Conservation (phyloP, 2,797 vertebrate genomes). For the Toxotes lorentzi region DNA sequence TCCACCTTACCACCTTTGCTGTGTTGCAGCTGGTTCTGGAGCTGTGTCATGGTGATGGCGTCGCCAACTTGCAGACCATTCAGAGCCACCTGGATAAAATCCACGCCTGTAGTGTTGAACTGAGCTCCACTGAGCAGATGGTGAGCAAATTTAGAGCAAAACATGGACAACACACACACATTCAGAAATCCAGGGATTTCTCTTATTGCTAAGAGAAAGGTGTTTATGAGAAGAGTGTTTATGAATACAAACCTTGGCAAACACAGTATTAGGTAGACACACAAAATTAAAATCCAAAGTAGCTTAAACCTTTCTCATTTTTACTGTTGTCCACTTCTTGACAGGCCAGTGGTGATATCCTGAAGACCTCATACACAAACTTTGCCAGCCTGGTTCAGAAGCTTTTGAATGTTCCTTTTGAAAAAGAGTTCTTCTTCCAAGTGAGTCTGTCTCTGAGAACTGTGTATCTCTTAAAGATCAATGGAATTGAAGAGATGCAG, state of each 20-base stretch:
- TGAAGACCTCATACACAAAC: conserved; percentile 70
- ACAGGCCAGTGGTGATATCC: conserved; percentile 57
- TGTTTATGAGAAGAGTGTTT: too few relatives aligned
- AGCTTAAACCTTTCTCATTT: neutral
- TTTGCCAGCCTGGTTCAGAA: conserved; percentile 74
- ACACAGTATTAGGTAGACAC: neutral
- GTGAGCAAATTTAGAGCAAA: conserved; percentile 30
- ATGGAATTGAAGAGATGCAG: neutral
- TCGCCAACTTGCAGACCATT: conserved; percentile 65
- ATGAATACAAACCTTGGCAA: neutral
- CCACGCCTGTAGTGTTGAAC: conserved; percentile 60
- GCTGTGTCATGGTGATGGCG: conserved; percentile 67
- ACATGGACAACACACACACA: neutral
- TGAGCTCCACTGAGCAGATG: conserved; percentile 60
- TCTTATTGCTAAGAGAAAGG: too few relatives aligned
- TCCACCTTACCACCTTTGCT: neutral
- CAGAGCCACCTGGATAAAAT: conserved; percentile 77
- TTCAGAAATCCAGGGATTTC: neutral
- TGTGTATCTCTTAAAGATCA: neutral
- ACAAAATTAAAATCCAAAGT: neutral
- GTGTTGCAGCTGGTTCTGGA: conserved; percentile 72
- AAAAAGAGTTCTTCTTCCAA: conserved; percentile 74
- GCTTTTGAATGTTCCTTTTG: conserved; percentile 68
- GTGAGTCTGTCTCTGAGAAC: conserved; percentile 50
- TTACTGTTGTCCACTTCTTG: conserved; percentile 9